Conservation (phyloP, 2,888 invertebrate genomes). For the Syritta pipiens region DNA sequence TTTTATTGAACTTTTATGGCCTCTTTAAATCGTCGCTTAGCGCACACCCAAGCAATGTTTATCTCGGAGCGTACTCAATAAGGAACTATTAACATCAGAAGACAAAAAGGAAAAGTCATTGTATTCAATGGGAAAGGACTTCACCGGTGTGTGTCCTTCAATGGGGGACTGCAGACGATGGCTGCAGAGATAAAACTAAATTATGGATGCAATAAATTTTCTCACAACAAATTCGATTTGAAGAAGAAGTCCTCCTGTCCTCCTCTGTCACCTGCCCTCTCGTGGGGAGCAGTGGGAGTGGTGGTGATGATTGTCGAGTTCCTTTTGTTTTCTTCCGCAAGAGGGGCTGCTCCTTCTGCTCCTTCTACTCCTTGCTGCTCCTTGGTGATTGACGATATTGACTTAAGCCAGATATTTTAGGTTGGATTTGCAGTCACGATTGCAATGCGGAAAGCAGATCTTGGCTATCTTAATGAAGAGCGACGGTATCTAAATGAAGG, state of each 20-base stretch:
- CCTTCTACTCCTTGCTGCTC: too few species aligned
- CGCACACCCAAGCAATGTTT: constrained; percentile 67
- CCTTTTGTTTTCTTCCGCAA: constrained; percentile 27
- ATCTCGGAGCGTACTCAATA: constrained; percentile 63
- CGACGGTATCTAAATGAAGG: constrained; percentile 21
- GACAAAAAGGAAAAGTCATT: constrained; percentile 66
- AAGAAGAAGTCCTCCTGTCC: constrained; percentile 46
- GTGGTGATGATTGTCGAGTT: too few species aligned
- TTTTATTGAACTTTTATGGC: constrained; percentile 67
- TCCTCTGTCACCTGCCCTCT: constrained; percentile 50
- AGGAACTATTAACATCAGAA: constrained; percentile 68
- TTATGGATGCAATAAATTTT: constrained; percentile 68
- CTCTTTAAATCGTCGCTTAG: constrained; percentile 68
- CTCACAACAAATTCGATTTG: constrained; percentile 68
- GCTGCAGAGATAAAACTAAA: constrained; percentile 65
- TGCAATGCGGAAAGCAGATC: constrained; percentile 27
- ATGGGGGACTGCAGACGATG: constrained; percentile 56
- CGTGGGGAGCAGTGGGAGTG: neutral
- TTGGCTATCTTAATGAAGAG: constrained; percentile 59
- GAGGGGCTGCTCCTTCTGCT: too few species aligned
- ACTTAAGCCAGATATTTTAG: constrained; percentile 48
- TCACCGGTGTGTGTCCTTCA: constrained; percentile 41
- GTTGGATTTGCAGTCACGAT: constrained; percentile 45
- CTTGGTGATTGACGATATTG: constrained; percentile 51
- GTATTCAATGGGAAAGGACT: constrained; percentile 53